phyloP scores from a whole-genome alignment of 2,888 invertebrate genomes.

The Noctua fimbriata region DNA sequence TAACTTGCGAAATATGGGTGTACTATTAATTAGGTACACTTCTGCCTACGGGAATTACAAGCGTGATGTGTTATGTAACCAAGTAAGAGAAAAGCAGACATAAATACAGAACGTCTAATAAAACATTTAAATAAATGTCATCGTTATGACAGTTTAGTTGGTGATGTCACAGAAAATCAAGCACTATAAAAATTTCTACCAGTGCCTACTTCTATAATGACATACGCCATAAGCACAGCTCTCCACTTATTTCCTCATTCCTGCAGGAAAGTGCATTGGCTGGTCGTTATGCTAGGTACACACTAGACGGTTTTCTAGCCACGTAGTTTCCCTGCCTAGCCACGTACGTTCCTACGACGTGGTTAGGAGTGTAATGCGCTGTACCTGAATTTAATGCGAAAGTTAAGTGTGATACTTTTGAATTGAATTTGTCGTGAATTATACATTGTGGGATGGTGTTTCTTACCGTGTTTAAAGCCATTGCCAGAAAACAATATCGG shows the following conservation, averaged over 20 bases:
- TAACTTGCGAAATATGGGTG: too few relatives aligned
- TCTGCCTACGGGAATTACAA: too few relatives aligned
- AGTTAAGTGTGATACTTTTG: conserved; percentile 22
- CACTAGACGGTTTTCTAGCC: conserved; percentile 37
- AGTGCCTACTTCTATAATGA: neutral
- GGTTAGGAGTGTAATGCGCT: conserved; percentile 49
- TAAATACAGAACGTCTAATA: neutral
- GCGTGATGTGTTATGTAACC: neutral
- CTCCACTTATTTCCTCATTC: conserved; percentile 64
- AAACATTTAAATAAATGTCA: neutral
- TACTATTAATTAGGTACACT: too few relatives aligned
- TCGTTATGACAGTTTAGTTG: neutral
- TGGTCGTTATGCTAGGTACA: conserved; percentile 37
- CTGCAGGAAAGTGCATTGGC: conserved; percentile 53
- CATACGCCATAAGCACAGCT: neutral
- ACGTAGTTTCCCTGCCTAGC: conserved; percentile 4
- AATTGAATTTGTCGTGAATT: conserved; percentile 49
- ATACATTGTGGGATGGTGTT: neutral
- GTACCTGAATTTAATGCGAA: conserved; percentile 45
- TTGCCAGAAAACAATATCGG: neutral
- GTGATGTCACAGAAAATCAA: neutral
- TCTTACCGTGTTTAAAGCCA: neutral
- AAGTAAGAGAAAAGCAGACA: neutral
- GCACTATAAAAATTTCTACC: neutral
- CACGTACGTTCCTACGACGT: conserved; percentile 45